These are phyloP conservation scores for Hedychridium roseum DNA, from an alignment of 2,888 invertebrate genomes.

Conservation along the genomic window DNA sequence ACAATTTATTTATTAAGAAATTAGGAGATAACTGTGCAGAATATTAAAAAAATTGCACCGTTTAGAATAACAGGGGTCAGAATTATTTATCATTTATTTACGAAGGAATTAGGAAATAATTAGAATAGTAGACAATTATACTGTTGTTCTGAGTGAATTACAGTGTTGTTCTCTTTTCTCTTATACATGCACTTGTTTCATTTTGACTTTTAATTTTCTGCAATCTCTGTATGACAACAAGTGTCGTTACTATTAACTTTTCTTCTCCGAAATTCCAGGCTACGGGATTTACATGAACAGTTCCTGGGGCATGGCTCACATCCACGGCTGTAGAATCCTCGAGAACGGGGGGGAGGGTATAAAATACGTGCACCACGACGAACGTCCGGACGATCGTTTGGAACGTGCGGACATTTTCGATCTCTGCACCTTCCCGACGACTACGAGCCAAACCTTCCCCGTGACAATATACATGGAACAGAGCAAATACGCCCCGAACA, in stretches of 20 bases:
- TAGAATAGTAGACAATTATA: too few species aligned
- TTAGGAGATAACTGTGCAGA: too few species aligned
- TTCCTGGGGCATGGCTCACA: conserved; percentile 80
- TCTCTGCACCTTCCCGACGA: conserved; percentile 84
- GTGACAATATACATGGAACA: conserved; percentile 84
- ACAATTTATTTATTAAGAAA: too few species aligned
- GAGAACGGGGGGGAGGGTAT: conserved; percentile 93
- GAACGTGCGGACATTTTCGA: conserved; percentile 82
- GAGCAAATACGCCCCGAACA: conserved; percentile 74
- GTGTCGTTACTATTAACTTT: too few species aligned
- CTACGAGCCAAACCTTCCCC: conserved; percentile 87
- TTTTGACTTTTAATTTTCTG: too few species aligned
- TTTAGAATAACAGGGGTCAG: too few species aligned
- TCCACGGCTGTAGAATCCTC: conserved; percentile 80
- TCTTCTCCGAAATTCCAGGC: conserved; percentile 66
- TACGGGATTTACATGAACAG: conserved; percentile 91
- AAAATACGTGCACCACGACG: conserved; percentile 84
- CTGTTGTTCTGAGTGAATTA: too few species aligned
- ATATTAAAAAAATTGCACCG: too few species aligned
- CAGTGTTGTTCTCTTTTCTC: not conserved
- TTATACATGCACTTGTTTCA: too few species aligned
- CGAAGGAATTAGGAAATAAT: too few species aligned
- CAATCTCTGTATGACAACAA: too few species aligned
- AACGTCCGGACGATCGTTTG: conserved; percentile 76
- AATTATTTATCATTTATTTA: too few species aligned